Evolutionary conservation across 2,113 vertebrate genomes (phyloP), one percentile per base, ranked within the genome.

Genomic region (Acrocephalus kingi): DNA sequence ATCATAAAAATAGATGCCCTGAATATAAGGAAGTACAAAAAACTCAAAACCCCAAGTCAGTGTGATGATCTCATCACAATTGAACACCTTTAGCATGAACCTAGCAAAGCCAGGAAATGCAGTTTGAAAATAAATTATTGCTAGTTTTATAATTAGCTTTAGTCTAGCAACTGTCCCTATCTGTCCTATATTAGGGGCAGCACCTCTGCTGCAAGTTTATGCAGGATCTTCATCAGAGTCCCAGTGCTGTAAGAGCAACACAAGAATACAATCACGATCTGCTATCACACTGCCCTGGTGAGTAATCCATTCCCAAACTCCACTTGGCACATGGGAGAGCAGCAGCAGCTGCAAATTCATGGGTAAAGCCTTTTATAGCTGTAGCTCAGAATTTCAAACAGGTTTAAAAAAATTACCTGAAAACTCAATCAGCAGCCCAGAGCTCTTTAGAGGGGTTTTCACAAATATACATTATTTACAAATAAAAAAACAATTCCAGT

Each of bases 41-140:
- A 45, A 62, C 35, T 10, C 3, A 6, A 43, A 61, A 35, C 6
- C 10, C 23, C 39, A 58, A 48, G 27, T 41, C 22, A 68, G 23
- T 0, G 0, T 24, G 48, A 25, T 2, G 43, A 71, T 43, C 0
- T 3, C 48, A 46, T 13, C 10, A 48, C 67, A 90, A 74, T 0
- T 2, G 31, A 74, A 61, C 7, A 80, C 7, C 39, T n/a, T 14
- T 14, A 84, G 48, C 25, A 46, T 0, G 3, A 86, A 55, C 35
- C 7, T 11, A 54, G 17, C 0, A 0, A 87, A 66, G n/a, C 7
- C 33, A 87, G 81, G 52, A 89, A 80, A 74, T 9, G 22, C 8
- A 52, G 6, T 13, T 31, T 52, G 59, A 39, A 79, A 90, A 45
- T 23, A 56, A 68, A 72, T 52, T 17, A 30, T 4, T 78, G 27